Percentiles rank a stretch among this genome's conserved stretches.
These are phyloP conservation scores for Xyliphius kryptos DNA, from an alignment of 2,113 vertebrate genomes.

Conservation along the genomic window DNA sequence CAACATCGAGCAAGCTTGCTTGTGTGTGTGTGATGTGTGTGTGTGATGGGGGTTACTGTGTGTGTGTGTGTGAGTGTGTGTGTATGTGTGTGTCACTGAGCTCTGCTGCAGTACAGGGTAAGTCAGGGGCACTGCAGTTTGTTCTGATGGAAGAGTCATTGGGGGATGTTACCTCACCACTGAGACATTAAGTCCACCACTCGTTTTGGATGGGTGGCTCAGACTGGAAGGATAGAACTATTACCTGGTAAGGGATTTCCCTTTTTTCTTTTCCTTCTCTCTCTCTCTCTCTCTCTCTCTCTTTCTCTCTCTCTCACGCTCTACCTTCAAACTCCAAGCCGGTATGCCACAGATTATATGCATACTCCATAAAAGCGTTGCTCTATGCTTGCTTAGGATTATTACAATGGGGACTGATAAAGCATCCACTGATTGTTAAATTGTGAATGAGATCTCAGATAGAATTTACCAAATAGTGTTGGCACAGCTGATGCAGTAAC, in stretches of 20 bases:
- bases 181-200: conserved; percentile 28
- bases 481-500: too few species aligned
- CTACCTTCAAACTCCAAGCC: conserved; percentile 9
- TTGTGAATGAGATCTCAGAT: neutral
- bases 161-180: conserved; percentile 31
- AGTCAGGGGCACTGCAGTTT: conserved; percentile 39
- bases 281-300: too few species aligned
- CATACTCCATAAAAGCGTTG: too few species aligned
- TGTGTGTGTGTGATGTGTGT: conserved; percentile 19
- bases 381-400: too few species aligned
- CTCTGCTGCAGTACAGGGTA: conserved; percentile 35
- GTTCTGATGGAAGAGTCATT: conserved; percentile 27
- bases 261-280: neutral
- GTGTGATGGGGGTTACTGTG: conserved; percentile 4
- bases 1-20: too few species aligned
- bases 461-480: conserved; percentile 8
- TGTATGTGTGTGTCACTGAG: conserved; percentile 18
- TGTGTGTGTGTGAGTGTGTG: conserved; percentile 18
- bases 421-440: too few species aligned
- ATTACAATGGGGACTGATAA: too few species aligned
- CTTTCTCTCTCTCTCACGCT: too few species aligned
- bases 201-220: conserved; percentile 32
- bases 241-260: conserved; percentile 32
- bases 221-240: conserved; percentile 27
- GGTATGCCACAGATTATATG: neutral